Conservation (phyloP, 2,797 vertebrate genomes). For the Ceryle rudis region DNA sequence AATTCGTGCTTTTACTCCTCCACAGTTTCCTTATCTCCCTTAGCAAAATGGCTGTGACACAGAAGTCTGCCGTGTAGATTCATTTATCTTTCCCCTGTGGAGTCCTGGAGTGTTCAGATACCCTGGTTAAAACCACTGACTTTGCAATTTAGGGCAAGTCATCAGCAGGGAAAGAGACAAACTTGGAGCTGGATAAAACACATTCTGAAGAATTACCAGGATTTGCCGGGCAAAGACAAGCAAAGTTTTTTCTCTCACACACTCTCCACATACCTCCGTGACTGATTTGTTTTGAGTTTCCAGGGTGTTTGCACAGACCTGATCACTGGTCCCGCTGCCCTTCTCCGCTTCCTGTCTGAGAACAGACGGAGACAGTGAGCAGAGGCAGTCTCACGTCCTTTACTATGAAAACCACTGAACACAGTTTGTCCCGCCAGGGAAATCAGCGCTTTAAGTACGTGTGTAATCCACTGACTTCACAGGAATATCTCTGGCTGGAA, state of each 20-base stretch:
- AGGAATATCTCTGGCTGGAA: background rate
- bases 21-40: conserved; percentile 10
- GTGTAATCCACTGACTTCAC: conserved; percentile 37
- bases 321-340: background rate
- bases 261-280: background rate
- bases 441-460: background rate
- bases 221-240: background rate
- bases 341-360: conserved; percentile 16
- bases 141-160: background rate
- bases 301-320: conserved; percentile 49
- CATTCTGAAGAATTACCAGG: conserved; percentile 9
- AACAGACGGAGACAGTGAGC: conserved; percentile 19
- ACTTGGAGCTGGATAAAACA: background rate
- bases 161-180: background rate
- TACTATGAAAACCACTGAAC: background rate
- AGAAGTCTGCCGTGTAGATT: background rate
- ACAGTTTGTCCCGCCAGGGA: conserved; percentile 29
- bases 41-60: background rate
- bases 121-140: background rate
- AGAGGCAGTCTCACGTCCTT: conserved; percentile 24
- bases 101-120: background rate
- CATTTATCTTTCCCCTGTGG: background rate
- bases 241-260: background rate
- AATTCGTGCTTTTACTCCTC: background rate
- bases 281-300: conserved; percentile 40